These are phyloP conservation scores for Menidia beryllina DNA, from an alignment of 2,113 vertebrate species.

Conservation along the genomic window DNA sequence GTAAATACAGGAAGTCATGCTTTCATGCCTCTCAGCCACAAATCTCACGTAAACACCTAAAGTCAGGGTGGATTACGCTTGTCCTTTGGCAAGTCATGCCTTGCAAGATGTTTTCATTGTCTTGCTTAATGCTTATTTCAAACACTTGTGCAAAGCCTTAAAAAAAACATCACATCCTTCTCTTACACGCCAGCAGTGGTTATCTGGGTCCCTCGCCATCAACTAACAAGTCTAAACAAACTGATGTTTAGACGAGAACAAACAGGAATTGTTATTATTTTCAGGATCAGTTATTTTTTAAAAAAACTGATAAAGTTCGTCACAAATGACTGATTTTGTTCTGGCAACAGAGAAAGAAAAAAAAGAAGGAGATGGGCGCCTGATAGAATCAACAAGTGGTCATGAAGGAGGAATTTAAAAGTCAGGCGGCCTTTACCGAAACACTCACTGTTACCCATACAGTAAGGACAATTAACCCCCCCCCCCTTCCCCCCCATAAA, in stretches of 20 bases:
- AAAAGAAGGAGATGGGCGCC: not conserved
- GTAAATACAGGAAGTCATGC: conserved; percentile 14
- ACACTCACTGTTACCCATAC: not conserved
- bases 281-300: too few species aligned
- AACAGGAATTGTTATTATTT: too few species aligned
- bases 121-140: not conserved
- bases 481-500: too few species aligned
- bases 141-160: not conserved
- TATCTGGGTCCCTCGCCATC: not conserved
- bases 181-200: not conserved
- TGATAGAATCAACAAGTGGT: not conserved
- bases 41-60: not conserved
- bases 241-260: too few species aligned
- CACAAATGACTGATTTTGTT: too few species aligned
- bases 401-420: not conserved
- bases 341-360: not conserved
- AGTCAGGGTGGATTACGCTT: not conserved
- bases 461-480: too few species aligned
- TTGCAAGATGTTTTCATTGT: not conserved
- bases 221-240: too few species aligned
- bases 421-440: not conserved
- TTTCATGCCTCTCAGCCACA: not conserved
- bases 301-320: too few species aligned
- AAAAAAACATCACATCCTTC: not conserved
- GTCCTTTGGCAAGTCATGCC: not conserved